Evolutionary conservation across 2,797 vertebrate genomes (phyloP).

Genomic region (Sebastes minor): DNA sequence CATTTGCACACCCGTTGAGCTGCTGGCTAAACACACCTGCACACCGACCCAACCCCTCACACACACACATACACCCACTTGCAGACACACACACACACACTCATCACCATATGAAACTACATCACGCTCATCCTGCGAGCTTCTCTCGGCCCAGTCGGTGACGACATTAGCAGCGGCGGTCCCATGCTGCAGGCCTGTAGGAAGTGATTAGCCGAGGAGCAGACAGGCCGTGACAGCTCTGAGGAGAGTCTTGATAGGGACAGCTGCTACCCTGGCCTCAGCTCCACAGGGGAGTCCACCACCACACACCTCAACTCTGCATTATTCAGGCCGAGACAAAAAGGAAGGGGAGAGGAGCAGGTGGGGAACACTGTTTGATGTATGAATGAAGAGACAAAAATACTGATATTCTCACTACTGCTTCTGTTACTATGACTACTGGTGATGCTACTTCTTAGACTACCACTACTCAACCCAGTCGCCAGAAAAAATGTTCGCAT

Average conservation of each 20-base stretch:
- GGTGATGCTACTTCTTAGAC: neutral
- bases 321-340: slow-evolving; percentile 58
- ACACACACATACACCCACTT: neutral
- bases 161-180: slow-evolving; percentile 58
- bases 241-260: slow-evolving; percentile 75
- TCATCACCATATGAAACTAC: slow-evolving; percentile 17
- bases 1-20: slow-evolving; percentile 53
- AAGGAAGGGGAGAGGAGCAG: slow-evolving; percentile 6
- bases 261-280: slow-evolving; percentile 77
- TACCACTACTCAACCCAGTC: neutral
- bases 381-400: slow-evolving; percentile 9
- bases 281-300: slow-evolving; percentile 63
- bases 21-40: slow-evolving; percentile 52
- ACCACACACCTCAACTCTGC: slow-evolving; percentile 53
- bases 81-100: neutral
- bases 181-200: slow-evolving; percentile 67
- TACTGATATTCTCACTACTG: neutral
- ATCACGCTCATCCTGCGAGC: slow-evolving; percentile 31
- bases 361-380: slow-evolving; percentile 19
- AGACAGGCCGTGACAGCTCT: slow-evolving; percentile 76
- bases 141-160: slow-evolving; percentile 23
- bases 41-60: neutral
- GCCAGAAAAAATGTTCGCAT: neutral
- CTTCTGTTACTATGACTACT: neutral
- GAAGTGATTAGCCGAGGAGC: slow-evolving; percentile 76